Percentiles rank a stretch among this genome's conserved stretches.
Conservation (phyloP, 1,140 invertebrate species). For the Eueides isabella region DNA sequence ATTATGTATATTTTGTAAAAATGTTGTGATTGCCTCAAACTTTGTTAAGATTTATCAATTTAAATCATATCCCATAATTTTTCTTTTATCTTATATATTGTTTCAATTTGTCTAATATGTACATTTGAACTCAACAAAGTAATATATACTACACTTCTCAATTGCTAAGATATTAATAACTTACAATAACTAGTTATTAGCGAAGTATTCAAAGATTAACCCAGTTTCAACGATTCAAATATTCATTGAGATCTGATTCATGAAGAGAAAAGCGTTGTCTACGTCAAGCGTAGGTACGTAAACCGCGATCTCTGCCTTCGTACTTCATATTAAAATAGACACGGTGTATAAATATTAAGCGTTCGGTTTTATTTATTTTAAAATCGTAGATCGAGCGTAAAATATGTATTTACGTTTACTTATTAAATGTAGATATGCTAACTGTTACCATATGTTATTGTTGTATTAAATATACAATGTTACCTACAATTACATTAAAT, state of each 20-base stretch:
- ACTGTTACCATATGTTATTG: background rate
- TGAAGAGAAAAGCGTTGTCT: conserved; percentile 16
- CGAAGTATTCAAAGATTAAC: conserved; percentile 20
- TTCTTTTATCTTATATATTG: too few species aligned
- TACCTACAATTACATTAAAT: too few species aligned
- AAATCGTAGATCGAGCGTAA: background rate
- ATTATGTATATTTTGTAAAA: too few species aligned
- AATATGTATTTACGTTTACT: background rate
- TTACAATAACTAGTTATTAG: background rate
- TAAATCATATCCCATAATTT: too few species aligned
- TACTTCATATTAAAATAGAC: conserved; percentile 35
- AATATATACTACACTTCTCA: background rate
- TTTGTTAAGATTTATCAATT: too few species aligned
- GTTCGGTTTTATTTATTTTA: conserved; percentile 8
- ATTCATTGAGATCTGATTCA: conserved; percentile 30
- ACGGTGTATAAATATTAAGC: conserved; percentile 14
- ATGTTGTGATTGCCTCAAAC: too few species aligned
- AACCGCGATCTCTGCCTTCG: conserved; percentile 23
- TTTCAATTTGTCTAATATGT: too few species aligned
- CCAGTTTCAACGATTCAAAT: conserved; percentile 23
- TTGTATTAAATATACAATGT: background rate
- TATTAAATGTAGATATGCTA: background rate
- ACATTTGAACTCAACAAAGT: background rate
- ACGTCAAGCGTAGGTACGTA: conserved; percentile 29
- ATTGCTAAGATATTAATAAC: conserved; percentile 8